Base-by-base conservation (phyloP, 2,113 vertebrate species). In the cattle (Bos taurus) region DNA sequence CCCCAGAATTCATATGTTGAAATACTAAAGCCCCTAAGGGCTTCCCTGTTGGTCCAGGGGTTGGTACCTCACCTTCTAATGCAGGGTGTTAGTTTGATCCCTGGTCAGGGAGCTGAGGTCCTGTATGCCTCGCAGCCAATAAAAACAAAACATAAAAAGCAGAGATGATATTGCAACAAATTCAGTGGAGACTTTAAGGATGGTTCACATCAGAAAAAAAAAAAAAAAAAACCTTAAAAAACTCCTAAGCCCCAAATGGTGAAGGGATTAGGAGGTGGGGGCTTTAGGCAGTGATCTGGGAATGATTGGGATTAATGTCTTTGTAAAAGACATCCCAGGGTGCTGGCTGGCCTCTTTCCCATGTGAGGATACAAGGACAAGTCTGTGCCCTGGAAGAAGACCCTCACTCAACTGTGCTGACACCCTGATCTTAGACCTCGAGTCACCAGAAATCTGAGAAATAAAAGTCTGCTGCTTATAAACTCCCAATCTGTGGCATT, bases 191-290 rank as follows among this genome's bases (percentile, higher is more conserved):
- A 77, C 71, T 77, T 77, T 43, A 43, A 71, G n/a, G 67, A 71
- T 12, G n/a, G 67, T 40, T 71, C n/a, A 71, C 5, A 71, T 40
- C 0, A 74, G 40, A 23, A 40, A 36, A 25, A 40, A 67, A 64
- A 33, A 3, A 67, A 21, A 16, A 71, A 19, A 21, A 21, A 1
- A 9, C 11, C 21, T 25, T 25, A 7, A 74, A 43, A 43, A 77
- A 77, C 6, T 62, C 50, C 43, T 71, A 56, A 86, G 15, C 59
- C 26, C 33, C 83, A 36, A 59, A 13, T 71, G 12, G 48, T 54
- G 50, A 81, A 46, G 57, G 17, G 30, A 40, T 90, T 43, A 36
- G 48, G 40, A 43, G 7, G 46, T 13, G 46, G 52, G 9, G 21
- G 1, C 6, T 67, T 91, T 62, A 52, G 50, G 26, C 50, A 26